Base-by-base conservation (phyloP, 2,888 invertebrate genomes). In the Eudemis profundana region DNA sequence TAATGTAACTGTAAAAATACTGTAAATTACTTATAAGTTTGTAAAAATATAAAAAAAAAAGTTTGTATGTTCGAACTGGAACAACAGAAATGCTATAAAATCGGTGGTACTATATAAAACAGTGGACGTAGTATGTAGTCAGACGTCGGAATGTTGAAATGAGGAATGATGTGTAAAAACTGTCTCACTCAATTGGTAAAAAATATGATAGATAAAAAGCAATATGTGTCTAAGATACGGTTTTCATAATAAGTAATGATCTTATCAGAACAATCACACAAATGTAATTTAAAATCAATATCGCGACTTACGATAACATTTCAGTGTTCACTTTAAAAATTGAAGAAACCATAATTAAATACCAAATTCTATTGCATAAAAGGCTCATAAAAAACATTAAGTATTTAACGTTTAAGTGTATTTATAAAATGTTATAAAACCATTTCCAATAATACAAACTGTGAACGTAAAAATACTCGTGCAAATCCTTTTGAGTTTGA, bases 241-340 rank as follows among this genome's bases (percentile, higher is more conserved):
- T 4, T 27, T 27, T 27, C 4, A 7, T 27, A 2, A 27, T 27
- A 27, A 27, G 4, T 7, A 27, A 27, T 27, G 0, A 27, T 7
- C 27, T 27, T 4, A 33, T 8, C 8, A 33, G 12, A 4, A 21
- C 4, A 21, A 46, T 46, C 21, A 5, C n/a, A 12, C 4, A 21
- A 46, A 21, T 46, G 46, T 46, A 21, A 21, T 19, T n/a, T 46
- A 46, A 21, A n/a, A 46, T n/a, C n/a, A 12, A 5, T 21, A 19
- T 17, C 42, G 15, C 15, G 15, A 8, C 10, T 10, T 27, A 27
- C 4, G 27, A 27, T 27, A 27, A 27, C 27, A 27, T 27, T 7
- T 27, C 27, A 27, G 7, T 27, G 27, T 7, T 5, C 4, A 27
- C 27, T 27, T 2, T 5, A 27, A 27, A 27, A 27, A 27, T 27